Evolutionary conservation across 2,113 vertebrate species (phyloP).

Genomic region (Circaetus cinerascens): DNA sequence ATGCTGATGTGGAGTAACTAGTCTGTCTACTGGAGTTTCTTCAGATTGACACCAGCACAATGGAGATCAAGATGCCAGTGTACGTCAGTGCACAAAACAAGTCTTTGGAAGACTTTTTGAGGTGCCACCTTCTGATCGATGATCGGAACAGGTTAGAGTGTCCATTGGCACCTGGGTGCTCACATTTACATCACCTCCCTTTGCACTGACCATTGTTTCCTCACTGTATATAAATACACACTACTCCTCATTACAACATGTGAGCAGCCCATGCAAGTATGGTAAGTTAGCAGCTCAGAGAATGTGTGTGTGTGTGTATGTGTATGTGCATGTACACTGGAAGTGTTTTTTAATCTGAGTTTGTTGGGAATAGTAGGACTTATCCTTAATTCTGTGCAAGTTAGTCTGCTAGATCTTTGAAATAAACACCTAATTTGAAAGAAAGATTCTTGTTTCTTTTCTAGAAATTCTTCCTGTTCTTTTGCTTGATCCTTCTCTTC

Average conservation of each 20-base stretch:
- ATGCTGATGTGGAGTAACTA: not conserved
- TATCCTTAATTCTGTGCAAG: not conserved
- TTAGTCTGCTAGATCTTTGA: not conserved
- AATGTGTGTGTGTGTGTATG: not conserved
- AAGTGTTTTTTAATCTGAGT: not conserved
- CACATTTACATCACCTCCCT: not conserved
- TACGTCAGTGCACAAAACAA: not conserved
- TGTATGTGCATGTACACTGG: not conserved
- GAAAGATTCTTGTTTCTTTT: not conserved
- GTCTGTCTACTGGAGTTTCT: not conserved
- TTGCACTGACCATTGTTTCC: conserved; percentile 45
- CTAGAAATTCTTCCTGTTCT: conserved; percentile 27
- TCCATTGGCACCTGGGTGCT: not conserved
- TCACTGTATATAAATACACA: conserved; percentile 8
- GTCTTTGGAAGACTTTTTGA: not conserved
- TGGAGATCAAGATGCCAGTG: not conserved
- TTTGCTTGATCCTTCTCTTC: conserved; percentile 21
- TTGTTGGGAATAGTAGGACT: not conserved
- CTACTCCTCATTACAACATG: not conserved
- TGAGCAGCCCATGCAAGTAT: conserved; percentile 26
- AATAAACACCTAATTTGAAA: not conserved
- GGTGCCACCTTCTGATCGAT: not conserved
- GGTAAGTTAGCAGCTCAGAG: conserved; percentile 24
- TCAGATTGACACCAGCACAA: not conserved
- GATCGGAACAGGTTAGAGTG: not conserved